Conservation (phyloP, 2,888 invertebrate genomes). For the Agrilus mali region DNA sequence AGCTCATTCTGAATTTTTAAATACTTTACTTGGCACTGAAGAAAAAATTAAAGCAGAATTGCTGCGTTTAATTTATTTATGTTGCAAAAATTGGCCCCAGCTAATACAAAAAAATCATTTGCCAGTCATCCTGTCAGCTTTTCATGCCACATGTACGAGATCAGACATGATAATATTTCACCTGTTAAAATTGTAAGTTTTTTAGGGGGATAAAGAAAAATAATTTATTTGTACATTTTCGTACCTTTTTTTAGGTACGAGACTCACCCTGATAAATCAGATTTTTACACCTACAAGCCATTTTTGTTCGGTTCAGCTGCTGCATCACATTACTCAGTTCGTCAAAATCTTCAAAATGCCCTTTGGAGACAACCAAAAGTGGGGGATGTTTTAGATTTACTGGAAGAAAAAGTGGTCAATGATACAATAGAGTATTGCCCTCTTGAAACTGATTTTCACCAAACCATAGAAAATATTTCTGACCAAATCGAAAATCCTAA, state of each 20-base stretch:
- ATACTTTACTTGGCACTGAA: constrained; percentile 46
- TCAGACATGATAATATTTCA: constrained; percentile 59
- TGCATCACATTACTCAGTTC: constrained; percentile 61
- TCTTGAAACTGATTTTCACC: constrained; percentile 16
- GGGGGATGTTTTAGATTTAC: constrained; percentile 57
- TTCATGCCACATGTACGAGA: constrained; percentile 55
- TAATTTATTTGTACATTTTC: neutral
- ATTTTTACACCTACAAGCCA: constrained; percentile 43
- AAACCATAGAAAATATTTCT: constrained; percentile 17
- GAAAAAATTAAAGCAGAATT: constrained; percentile 45
- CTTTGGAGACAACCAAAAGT: constrained; percentile 61
- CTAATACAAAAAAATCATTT: constrained; percentile 57
- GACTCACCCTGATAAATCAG: constrained; percentile 20
- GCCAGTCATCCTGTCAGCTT: constrained; percentile 65
- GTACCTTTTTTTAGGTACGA: constrained; percentile 23
- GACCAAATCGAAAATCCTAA: constrained; percentile 18
- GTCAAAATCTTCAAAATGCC: constrained; percentile 41
- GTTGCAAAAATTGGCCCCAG: constrained; percentile 50
- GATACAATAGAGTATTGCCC: constrained; percentile 63
- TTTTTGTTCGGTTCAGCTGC: constrained; percentile 78
- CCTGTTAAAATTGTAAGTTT: constrained; percentile 55
- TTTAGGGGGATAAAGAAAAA: constrained; percentile 15
- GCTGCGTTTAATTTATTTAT: constrained; percentile 47
- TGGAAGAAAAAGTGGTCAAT: constrained; percentile 50
- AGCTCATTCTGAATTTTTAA: constrained; percentile 65